Percentiles rank a stretch among this genome's conserved stretches.
These are phyloP conservation scores for Noctua comes DNA, from an alignment of 2,888 invertebrate species.

Conservation along the genomic window DNA sequence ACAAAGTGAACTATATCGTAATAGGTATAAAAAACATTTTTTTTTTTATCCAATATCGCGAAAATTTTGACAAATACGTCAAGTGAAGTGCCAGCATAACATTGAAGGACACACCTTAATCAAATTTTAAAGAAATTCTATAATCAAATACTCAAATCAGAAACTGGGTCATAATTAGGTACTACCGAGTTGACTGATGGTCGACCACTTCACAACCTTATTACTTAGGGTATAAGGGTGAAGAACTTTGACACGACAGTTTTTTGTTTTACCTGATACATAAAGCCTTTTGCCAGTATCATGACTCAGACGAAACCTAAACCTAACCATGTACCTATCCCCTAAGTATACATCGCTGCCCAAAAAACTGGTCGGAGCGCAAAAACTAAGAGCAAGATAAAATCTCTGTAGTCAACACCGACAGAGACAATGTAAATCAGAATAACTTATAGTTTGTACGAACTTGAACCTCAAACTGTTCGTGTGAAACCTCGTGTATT, in stretches of 20 bases:
- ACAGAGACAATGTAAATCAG: constrained; percentile 64
- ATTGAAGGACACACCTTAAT: background rate
- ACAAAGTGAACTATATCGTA: no score
- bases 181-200: no score
- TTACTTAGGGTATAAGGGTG: no score
- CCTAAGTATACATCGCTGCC: constrained; percentile 30
- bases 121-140: background rate
- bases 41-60: no score
- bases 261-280: constrained; percentile 6
- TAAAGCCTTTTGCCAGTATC: background rate
- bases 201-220: no score
- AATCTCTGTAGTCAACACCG: constrained; percentile 55
- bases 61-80: no score
- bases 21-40: no score
- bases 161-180: no score
- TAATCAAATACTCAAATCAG: background rate
- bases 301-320: constrained; percentile 32
- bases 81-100: no score
- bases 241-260: background rate
- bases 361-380: constrained; percentile 57
- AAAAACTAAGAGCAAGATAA: constrained; percentile 58
- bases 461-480: constrained; percentile 55
- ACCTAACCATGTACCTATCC: constrained; percentile 20
- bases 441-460: constrained; percentile 58
- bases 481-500: constrained; percentile 59